Evolutionary conservation across 2,113 vertebrate species (phyloP), one percentile per base, ranked within the genome.

Genomic region (Plestiodon gilberti): DNA sequence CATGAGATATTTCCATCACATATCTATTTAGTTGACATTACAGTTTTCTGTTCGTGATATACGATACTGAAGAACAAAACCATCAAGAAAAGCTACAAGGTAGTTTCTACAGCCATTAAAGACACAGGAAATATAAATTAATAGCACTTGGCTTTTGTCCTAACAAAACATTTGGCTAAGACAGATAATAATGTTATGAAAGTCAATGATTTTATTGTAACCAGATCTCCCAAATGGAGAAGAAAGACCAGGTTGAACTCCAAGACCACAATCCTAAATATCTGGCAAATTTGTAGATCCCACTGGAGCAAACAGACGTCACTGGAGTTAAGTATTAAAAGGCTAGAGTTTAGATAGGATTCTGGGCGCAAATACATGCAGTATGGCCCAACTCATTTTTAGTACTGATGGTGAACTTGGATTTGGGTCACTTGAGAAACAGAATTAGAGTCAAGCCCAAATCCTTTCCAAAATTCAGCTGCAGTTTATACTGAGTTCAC

Each of bases 141-240:
- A 90, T 2, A 74, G 89, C 62, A 88, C 74, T 88, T 90, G 75
- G 11, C 78, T 84, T 17, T 73, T 75, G 14, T 30, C 18, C 59
- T 83, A 83, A 62, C 82, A 80, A 85, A 90, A 91, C 2, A 80
- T 76, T 82, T 85, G 64, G 17, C 35, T 88, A 87, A 90, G 59
- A 55, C 14, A 93, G 71, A 52, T 78, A 75, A 80, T 33, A 87
- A 59, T 7, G 2, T 52, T 85, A 79, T 88, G 61, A 90, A 91
- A 6, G 79, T 15, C 55, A 69, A 79, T 40, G 2, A 81, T 85
- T 90, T 87, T 78, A 80, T 43, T 87, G 86, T 85, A 88, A 90
- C 35, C 43, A n/a, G 11, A 38, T 82, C 38, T 82, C 3, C 83
- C 33, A 81, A 28, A 3, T 15, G 70, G 28, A 86, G 77, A 80